These are phyloP conservation scores for Colaptes auratus DNA, from an alignment of 2,113 vertebrate species.

Conservation along the genomic window DNA sequence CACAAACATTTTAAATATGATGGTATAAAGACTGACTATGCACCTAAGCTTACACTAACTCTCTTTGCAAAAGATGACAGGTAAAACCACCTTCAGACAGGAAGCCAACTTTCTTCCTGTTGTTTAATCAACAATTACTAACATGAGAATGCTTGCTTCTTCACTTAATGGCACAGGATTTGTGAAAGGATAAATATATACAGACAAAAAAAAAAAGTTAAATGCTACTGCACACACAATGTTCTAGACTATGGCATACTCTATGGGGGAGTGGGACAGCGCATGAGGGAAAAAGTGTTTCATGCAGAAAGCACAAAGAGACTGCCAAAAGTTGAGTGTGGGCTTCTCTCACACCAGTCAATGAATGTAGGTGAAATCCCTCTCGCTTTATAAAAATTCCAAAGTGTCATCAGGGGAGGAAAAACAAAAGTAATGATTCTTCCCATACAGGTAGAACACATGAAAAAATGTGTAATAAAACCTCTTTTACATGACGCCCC, in stretches of 20 bases:
- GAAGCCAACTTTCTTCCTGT: slow-evolving; percentile 83
- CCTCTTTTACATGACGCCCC: slow-evolving; percentile 76
- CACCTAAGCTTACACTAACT: not conserved
- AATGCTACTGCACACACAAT: no score
- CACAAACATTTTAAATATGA: not conserved
- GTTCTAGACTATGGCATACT: not conserved
- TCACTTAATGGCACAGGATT: not conserved
- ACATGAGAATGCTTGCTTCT: slow-evolving; percentile 29
- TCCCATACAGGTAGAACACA: slow-evolving; percentile 76
- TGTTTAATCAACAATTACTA: slow-evolving; percentile 76
- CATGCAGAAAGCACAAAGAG: slow-evolving; percentile 69
- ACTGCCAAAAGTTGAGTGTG: slow-evolving; percentile 66
- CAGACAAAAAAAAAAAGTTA: not conserved
- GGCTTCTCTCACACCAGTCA: slow-evolving; percentile 75
- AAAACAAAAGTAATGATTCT: slow-evolving; percentile 82
- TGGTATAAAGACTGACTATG: not conserved
- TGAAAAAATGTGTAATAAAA: slow-evolving; percentile 82
- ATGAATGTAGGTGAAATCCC: slow-evolving; percentile 85
- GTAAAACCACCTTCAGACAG: slow-evolving; percentile 76
- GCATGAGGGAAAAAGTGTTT: slow-evolving; percentile 78
- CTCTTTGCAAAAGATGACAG: slow-evolving; percentile 51
- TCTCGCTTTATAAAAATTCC: slow-evolving; percentile 88
- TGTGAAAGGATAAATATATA: not conserved
- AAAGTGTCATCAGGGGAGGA: slow-evolving; percentile 91
- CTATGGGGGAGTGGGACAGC: slow-evolving; percentile 33